Evolutionary conservation across 2,113 vertebrate species (phyloP), one percentile per base, ranked within the genome.

Genomic region (Dunckerocampus dactyliophorus): DNA sequence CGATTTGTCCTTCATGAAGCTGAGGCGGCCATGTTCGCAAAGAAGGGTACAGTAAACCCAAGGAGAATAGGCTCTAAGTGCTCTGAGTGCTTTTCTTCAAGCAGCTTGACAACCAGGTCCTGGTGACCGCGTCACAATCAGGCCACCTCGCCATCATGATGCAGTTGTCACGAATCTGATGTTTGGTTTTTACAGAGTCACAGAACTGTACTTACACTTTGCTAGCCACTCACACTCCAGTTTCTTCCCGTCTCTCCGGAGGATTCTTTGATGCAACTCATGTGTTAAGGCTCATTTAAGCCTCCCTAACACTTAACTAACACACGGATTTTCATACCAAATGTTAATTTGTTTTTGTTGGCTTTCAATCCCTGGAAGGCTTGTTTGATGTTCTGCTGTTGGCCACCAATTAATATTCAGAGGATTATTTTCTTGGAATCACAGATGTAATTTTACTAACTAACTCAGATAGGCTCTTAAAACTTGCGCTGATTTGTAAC

Each of bases 111-210:
- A 86, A 82, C 76, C 69, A 75, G 82, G 82, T 86, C 83, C 75
- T 71, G 61, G 83, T 84, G 83, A 86, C 87, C 81, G 74, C 79
- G 83, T 82, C 82, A 86, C 83, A 87, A 85, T 83, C 85, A 81
- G 74, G 71, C 74, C 75, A 67, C 71, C 70, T 80, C 79, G 60
- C 74, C 77, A 72, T 59, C 65, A 71, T 79, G 79, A 71, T 81
- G 81, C 81, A 75, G 83, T 34, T 71, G 85, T 86, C 85, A 77
- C 85, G 71, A 79, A 84, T 69, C 75, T 53, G 68, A 73, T 85
- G 79, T 82, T 83, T 82, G 75, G 55, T 76, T 77, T 73, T 60
- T 59, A 65, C 63, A 24, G 67, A 45, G 67, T 66, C 74, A 76
- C 63, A 77, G 75, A 80, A 74, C 62, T 46, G 64, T 49, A 63